Evolutionary conservation across 2,113 vertebrate genomes (phyloP).

Genomic region (Xenus cinereus): DNA sequence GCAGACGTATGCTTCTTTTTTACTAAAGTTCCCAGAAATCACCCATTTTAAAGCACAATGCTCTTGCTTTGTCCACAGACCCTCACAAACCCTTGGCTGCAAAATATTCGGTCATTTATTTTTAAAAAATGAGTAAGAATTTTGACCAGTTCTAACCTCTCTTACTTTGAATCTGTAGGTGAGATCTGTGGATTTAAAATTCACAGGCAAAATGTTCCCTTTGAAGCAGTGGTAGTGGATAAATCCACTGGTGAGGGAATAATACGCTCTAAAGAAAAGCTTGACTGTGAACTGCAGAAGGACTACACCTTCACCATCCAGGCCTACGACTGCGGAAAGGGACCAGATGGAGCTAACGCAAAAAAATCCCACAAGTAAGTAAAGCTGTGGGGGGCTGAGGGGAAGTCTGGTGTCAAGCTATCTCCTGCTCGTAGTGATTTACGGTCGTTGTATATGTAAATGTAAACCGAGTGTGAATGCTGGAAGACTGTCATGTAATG

Average conservation of each 20-base stretch:
- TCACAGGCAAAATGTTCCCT: constrained; percentile 93
- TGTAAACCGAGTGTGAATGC: neutral
- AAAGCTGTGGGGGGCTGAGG: neutral
- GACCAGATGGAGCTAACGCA: constrained; percentile 85
- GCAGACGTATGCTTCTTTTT: constrained; percentile 80
- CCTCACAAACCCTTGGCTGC: constrained; percentile 88
- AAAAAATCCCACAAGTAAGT: constrained; percentile 99
- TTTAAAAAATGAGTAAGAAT: neutral
- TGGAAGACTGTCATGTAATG: neutral
- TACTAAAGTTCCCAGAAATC: constrained; percentile 82
- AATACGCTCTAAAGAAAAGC: constrained; percentile 90
- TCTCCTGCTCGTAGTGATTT: neutral
- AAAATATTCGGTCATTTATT: constrained; percentile 77
- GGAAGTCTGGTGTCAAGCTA: neutral
- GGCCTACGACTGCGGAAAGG: constrained; percentile 95
- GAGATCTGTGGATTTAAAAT: constrained; percentile 99
- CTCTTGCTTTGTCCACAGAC: constrained; percentile 89
- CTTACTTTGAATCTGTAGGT: constrained; percentile 75
- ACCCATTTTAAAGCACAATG: constrained; percentile 82
- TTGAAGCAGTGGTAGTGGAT: constrained; percentile 96
- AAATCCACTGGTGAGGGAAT: constrained; percentile 94
- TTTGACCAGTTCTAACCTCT: neutral
- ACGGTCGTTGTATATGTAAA: neutral
- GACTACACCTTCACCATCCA: constrained; percentile 96
- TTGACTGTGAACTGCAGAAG: constrained; percentile 97